Conservation (phyloP, 2,888 invertebrate species). For the Drosophila macrospina region DNA sequence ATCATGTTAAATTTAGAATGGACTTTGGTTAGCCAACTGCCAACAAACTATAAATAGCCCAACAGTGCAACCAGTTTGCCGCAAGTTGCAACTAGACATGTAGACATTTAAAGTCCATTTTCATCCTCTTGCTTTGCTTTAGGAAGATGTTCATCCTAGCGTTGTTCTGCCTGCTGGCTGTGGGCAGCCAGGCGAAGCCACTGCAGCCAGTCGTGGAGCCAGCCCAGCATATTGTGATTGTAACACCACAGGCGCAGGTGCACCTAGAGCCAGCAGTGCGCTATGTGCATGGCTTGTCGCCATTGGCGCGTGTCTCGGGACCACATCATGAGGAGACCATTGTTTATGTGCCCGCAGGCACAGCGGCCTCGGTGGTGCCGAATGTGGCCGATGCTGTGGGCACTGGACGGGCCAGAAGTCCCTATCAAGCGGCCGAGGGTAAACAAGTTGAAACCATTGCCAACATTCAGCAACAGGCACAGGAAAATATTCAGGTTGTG, state of each 20-base stretch:
- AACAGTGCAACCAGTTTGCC: conserved; percentile 53
- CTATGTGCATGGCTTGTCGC: conserved; percentile 82
- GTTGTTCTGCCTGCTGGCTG: conserved; percentile 72
- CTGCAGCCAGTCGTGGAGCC: conserved; percentile 64
- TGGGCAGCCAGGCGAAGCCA: conserved; percentile 73
- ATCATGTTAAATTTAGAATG: conserved; percentile 76
- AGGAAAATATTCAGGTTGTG: conserved; percentile 56
- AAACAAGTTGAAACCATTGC: conserved; percentile 69
- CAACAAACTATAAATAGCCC: conserved; percentile 62
- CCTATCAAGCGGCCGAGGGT: conserved; percentile 32
- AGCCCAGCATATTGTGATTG: conserved; percentile 83
- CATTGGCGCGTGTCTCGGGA: conserved; percentile 81
- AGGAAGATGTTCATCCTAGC: conserved; percentile 69
- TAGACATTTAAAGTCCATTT: neutral
- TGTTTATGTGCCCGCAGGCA: conserved; percentile 82
- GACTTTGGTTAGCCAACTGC: conserved; percentile 61
- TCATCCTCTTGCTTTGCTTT: neutral
- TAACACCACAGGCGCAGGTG: conserved; percentile 84
- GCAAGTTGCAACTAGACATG: conserved; percentile 7
- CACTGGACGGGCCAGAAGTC: conserved; percentile 57
- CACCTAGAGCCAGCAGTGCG: conserved; percentile 82
- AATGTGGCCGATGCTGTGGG: conserved; percentile 55
- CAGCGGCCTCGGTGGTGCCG: conserved; percentile 70
- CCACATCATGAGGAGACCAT: conserved; percentile 83
- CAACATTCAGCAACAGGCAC: conserved; percentile 65